Conservation (phyloP, 2,797 vertebrate species). For the Thalassophryne amazonica region DNA sequence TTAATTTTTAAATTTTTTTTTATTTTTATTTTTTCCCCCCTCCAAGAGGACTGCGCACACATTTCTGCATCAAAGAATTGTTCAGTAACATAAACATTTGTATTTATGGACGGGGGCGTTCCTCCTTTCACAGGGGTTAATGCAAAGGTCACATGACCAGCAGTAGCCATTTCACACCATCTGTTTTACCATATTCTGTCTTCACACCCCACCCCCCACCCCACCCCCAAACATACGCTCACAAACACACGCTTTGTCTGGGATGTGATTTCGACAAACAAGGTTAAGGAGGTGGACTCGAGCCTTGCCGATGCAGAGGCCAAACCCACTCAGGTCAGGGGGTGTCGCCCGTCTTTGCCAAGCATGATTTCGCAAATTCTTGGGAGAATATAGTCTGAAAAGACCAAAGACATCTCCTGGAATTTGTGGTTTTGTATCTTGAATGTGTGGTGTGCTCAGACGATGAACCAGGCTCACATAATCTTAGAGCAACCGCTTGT, state of each 20-base stretch:
- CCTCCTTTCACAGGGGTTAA: background rate
- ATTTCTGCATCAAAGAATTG: too few species aligned
- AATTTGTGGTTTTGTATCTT: background rate
- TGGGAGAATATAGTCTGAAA: background rate
- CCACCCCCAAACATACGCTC: too few species aligned
- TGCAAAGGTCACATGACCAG: slow-evolving; percentile 19
- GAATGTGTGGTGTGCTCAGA: background rate
- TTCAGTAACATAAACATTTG: too few species aligned
- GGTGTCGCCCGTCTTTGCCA: slow-evolving; percentile 53
- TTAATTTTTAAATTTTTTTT: too few species aligned
- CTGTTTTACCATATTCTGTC: slow-evolving; percentile 78
- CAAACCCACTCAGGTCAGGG: slow-evolving; percentile 83
- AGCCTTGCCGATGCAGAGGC: slow-evolving; percentile 58
- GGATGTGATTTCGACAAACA: slow-evolving; percentile 62
- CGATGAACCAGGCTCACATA: slow-evolving; percentile 61
- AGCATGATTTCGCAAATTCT: slow-evolving; percentile 49
- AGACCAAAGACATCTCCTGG: too few species aligned
- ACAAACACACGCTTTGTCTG: too few species aligned
- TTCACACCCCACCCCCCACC: slow-evolving; percentile 33
- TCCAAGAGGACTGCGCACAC: too few species aligned
- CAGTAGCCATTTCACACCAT: slow-evolving; percentile 69
- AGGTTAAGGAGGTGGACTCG: slow-evolving; percentile 81
- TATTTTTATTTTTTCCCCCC: too few species aligned
- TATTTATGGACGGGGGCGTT: too few species aligned
- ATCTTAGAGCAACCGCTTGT: slow-evolving; percentile 18